phyloP scores from a whole-genome alignment of 2,888 invertebrate species.

The Onchidella celtica region DNA sequence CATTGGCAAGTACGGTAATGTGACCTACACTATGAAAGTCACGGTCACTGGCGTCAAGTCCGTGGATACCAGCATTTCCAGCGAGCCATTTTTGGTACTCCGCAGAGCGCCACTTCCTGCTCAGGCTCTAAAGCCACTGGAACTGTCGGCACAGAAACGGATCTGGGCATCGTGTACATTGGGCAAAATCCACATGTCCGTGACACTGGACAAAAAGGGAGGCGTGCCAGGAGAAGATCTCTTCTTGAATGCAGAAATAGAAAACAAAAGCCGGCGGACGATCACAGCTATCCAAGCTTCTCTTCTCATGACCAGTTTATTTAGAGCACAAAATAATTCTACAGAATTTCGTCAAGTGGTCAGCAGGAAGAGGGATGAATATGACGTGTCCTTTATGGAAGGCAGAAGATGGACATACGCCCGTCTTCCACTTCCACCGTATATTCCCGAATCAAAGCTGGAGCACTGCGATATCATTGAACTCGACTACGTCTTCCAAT shows the following conservation, averaged over 20 bases:
- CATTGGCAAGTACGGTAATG: constrained; percentile 79
- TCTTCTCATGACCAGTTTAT: constrained; percentile 75
- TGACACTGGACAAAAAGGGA: constrained; percentile 71
- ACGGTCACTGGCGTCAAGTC: constrained; percentile 73
- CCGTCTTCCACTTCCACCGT: constrained; percentile 76
- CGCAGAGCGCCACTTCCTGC: constrained; percentile 62
- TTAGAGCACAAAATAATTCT: constrained; percentile 72
- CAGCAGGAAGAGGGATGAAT: constrained; percentile 77
- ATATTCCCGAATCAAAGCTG: constrained; percentile 78
- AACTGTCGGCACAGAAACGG: constrained; percentile 60
- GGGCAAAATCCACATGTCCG: constrained; percentile 72
- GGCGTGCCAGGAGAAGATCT: constrained; percentile 78
- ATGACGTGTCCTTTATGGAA: constrained; percentile 74
- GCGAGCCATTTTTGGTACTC: constrained; percentile 78
- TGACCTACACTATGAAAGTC: constrained; percentile 79
- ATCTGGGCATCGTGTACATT: constrained; percentile 70
- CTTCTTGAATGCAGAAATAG: constrained; percentile 75
- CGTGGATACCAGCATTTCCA: constrained; percentile 75
- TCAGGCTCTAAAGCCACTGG: constrained; percentile 48
- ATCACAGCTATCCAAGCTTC: constrained; percentile 73
- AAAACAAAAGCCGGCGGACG: constrained; percentile 71
- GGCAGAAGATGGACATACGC: constrained; percentile 77
- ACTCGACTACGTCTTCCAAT: constrained; percentile 75
- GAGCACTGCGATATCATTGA: constrained; percentile 79
- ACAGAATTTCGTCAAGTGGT: constrained; percentile 73